A percentile compares a stretch with the other conserved stretches of the same genome.
phyloP scores from a whole-genome alignment of 2,113 vertebrate genomes.

The Camelus bactrianus region DNA sequence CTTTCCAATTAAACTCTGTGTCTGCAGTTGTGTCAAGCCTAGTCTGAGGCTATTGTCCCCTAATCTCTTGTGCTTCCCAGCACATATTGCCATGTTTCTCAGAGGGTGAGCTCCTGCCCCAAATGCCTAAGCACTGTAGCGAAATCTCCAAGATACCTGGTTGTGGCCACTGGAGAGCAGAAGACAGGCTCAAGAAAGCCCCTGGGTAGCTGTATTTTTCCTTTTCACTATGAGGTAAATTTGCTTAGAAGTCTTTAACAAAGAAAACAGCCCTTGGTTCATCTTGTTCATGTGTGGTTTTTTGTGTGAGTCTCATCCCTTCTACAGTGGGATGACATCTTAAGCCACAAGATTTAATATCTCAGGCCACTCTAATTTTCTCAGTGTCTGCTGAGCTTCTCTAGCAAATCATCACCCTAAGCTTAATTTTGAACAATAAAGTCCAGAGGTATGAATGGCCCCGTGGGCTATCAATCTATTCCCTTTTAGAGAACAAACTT shows the following conservation, averaged over 20 bases:
- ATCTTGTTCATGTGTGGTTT: background rate
- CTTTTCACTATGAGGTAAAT: constrained; percentile 73
- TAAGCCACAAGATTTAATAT: constrained; percentile 66
- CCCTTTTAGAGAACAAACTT: background rate
- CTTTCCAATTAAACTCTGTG: background rate
- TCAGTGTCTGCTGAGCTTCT: constrained; percentile 51
- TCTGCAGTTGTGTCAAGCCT: background rate
- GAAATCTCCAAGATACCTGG: constrained; percentile 72
- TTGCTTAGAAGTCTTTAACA: constrained; percentile 68
- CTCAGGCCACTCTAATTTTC: constrained; percentile 37
- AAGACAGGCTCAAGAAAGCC: constrained; percentile 57
- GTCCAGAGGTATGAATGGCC: background rate
- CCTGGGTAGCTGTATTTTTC: constrained; percentile 64
- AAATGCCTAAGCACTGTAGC: constrained; percentile 59
- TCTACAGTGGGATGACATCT: constrained; percentile 35
- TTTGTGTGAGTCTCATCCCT: background rate
- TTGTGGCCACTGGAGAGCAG: constrained; percentile 22
- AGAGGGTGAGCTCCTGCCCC: constrained; percentile 36
- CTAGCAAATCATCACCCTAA: constrained; percentile 59
- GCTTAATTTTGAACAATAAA: constrained; percentile 69
- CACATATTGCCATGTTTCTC: constrained; percentile 1
- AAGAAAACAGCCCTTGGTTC: constrained; percentile 56
- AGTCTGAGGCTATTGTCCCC: background rate
- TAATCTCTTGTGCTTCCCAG: background rate
- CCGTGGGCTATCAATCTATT: constrained; percentile 40